phyloP scores from a whole-genome alignment of 2,113 vertebrate genomes.

The Platysteira castanea region DNA sequence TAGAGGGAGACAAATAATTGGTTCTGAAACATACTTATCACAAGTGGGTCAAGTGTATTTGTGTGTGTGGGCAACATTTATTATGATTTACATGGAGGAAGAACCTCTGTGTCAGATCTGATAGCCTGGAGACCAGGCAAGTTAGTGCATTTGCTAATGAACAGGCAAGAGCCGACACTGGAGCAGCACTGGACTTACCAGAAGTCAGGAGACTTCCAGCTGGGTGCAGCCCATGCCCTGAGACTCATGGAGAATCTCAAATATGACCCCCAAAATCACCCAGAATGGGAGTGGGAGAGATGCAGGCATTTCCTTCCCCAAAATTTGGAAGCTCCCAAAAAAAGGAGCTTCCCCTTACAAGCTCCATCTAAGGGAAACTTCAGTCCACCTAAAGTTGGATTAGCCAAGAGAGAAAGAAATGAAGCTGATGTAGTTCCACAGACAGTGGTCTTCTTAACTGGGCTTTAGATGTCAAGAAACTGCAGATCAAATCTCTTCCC shows the following conservation, averaged over 20 bases:
- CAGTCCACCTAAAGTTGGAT: neutral
- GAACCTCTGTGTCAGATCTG: neutral
- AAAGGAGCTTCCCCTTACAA: too few relatives aligned
- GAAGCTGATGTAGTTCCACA: neutral
- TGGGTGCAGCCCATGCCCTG: neutral
- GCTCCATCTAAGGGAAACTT: neutral
- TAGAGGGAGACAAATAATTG: slow-evolving; percentile 14
- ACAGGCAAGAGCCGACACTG: neutral
- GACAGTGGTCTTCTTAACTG: neutral
- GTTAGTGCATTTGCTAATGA: neutral
- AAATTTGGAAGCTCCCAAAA: too few relatives aligned
- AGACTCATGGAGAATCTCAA: neutral
- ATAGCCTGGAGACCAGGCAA: neutral
- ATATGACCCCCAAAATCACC: neutral
- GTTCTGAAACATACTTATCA: neutral
- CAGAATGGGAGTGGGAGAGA: neutral
- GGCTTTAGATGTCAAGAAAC: neutral
- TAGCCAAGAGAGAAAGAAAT: neutral
- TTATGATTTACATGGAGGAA: neutral
- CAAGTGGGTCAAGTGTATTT: neutral
- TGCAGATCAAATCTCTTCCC: neutral
- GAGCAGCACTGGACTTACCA: neutral
- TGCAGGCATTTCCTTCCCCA: neutral
- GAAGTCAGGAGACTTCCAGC: neutral
- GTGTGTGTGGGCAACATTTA: neutral